Conservation (phyloP, 2,797 vertebrate genomes). For the Coregonus ussuriensis region DNA sequence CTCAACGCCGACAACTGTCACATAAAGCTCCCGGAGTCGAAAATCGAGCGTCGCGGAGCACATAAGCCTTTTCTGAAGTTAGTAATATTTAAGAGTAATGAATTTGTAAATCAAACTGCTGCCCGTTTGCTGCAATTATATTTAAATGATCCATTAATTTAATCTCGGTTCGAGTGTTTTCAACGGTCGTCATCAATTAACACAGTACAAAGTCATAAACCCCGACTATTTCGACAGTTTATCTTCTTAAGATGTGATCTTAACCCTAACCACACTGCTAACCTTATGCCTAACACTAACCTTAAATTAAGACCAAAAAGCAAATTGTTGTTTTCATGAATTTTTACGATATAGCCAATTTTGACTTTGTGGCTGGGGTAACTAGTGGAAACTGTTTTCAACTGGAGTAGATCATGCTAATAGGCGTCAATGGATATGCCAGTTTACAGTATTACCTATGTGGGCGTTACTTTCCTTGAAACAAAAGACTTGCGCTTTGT, state of each 20-base stretch:
- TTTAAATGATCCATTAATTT: conserved; percentile 53
- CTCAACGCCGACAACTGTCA: conserved; percentile 68
- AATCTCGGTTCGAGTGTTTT: conserved; percentile 72
- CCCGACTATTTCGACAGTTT: too few relatives aligned
- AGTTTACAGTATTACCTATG: conserved; percentile 22
- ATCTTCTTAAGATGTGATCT: too few relatives aligned
- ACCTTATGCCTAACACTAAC: too few relatives aligned
- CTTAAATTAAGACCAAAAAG: too few relatives aligned
- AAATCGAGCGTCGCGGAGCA: conserved; percentile 73
- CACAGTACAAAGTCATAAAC: too few relatives aligned
- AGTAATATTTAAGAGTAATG: conserved; percentile 52
- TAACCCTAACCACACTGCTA: too few relatives aligned
- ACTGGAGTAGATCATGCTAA: conserved; percentile 79
- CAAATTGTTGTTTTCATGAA: too few relatives aligned
- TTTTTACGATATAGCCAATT: too few relatives aligned
- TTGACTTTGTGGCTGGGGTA: too few relatives aligned
- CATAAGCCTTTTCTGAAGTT: conserved; percentile 74
- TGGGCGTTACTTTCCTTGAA: neutral
- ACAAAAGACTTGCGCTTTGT: neutral
- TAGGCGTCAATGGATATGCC: conserved; percentile 56
- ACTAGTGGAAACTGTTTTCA: conserved; percentile 44
- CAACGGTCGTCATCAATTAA: too few relatives aligned
- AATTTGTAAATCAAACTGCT: conserved; percentile 50
- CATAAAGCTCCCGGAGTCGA: conserved; percentile 72
- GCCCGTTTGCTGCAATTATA: conserved; percentile 31